phyloP scores from a whole-genome alignment of 1,140 invertebrate species.

The Palaemon carinicauda region DNA sequence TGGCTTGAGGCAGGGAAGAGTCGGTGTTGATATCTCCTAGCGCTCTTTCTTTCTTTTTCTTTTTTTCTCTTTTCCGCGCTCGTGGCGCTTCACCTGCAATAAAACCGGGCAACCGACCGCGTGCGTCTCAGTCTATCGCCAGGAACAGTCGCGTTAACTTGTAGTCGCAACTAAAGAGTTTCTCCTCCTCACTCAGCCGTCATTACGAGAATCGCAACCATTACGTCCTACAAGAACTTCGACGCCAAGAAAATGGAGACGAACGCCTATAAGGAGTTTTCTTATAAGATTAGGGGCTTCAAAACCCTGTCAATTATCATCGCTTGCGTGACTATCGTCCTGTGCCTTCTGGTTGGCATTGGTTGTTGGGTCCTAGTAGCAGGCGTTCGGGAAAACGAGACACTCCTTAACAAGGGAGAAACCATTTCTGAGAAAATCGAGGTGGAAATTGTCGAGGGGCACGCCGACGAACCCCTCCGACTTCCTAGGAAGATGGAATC shows the following conservation, averaged over 20 bases:
- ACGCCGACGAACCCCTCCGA: constrained; percentile 27
- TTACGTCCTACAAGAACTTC: background rate
- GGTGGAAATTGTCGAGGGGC: constrained; percentile 37
- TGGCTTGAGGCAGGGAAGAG: too few relatives aligned
- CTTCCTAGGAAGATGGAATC: constrained; percentile 27
- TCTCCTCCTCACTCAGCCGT: background rate
- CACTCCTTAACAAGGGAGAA: constrained; percentile 25
- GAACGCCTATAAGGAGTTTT: constrained; percentile 55
- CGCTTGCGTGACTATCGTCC: constrained; percentile 47
- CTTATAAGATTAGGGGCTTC: constrained; percentile 41
- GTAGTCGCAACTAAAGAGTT: background rate
- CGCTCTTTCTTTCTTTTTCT: too few relatives aligned
- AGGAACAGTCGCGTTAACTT: background rate
- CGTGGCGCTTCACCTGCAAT: too few relatives aligned
- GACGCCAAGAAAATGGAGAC: constrained; percentile 37
- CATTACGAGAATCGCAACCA: background rate
- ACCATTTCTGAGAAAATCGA: constrained; percentile 6
- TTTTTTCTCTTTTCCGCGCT: too few relatives aligned
- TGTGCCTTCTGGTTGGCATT: constrained; percentile 57
- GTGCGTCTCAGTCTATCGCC: background rate
- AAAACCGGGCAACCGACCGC: too few relatives aligned
- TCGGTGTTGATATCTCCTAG: too few relatives aligned
- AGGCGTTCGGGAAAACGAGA: constrained; percentile 48
- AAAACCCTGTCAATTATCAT: constrained; percentile 46
- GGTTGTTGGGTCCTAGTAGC: constrained; percentile 55